Conservation (phyloP, 2,888 invertebrate genomes). For the Noctua fimbriata region DNA sequence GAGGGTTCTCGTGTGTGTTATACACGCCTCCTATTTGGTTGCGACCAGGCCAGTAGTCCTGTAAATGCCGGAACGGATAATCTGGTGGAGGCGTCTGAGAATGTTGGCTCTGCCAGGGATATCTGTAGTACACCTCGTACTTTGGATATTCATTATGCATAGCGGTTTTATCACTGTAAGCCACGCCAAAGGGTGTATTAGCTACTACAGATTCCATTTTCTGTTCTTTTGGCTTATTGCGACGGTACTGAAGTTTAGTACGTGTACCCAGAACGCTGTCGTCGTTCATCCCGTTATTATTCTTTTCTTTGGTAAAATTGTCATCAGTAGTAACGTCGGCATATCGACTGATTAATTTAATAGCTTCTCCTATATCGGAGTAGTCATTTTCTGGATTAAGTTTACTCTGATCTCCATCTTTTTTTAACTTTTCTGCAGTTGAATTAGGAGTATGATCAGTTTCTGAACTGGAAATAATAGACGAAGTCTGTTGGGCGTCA, state of each 20-base stretch:
- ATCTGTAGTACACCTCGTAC: conserved; percentile 81
- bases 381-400: conserved; percentile 87
- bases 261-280: conserved; percentile 86
- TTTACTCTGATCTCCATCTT: conserved; percentile 80
- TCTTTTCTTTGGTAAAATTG: conserved; percentile 85
- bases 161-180: conserved; percentile 63
- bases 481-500: conserved; percentile 48
- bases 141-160: conserved; percentile 71
- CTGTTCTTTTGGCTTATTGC: conserved; percentile 81
- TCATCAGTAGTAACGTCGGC: conserved; percentile 89
- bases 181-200: conserved; percentile 63
- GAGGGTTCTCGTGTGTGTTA: conserved; percentile 84
- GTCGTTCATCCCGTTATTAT: conserved; percentile 78
- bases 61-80: conserved; percentile 86
- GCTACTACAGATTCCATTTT: conserved; percentile 67
- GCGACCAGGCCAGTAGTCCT: conserved; percentile 87
- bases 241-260: conserved; percentile 86
- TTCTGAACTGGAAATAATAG: conserved; percentile 36
- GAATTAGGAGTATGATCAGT: conserved; percentile 62
- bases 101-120: conserved; percentile 85
- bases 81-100: conserved; percentile 82
- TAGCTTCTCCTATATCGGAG: conserved; percentile 88
- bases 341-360: conserved; percentile 87
- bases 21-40: conserved; percentile 84
- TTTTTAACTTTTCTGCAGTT: conserved; percentile 73